phyloP scores from a whole-genome alignment of 2,797 vertebrate genomes.

The Pangasius macronema region DNA sequence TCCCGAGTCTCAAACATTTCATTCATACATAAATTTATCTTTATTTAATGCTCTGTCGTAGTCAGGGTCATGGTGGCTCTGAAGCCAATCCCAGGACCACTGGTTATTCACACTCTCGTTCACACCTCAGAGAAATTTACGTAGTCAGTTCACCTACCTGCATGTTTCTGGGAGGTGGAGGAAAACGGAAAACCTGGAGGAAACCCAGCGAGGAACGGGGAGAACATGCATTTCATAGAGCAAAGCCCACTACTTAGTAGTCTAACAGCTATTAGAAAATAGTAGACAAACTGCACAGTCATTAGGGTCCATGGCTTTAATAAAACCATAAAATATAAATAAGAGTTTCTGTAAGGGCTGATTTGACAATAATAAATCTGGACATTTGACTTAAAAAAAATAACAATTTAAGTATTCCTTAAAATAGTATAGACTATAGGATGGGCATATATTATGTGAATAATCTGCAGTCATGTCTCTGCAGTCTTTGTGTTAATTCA shows the following conservation, averaged over 20 bases:
- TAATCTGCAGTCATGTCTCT: not conserved
- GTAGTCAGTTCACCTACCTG: not conserved
- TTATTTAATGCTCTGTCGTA: not conserved
- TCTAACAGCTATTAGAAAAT: not conserved
- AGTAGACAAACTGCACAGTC: not conserved
- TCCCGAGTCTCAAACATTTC: not conserved
- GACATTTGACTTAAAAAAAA: not conserved
- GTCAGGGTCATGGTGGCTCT: not conserved
- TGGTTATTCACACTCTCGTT: not conserved
- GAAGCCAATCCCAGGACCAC: not conserved
- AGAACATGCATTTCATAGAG: not conserved
- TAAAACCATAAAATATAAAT: not conserved
- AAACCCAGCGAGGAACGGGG: not conserved
- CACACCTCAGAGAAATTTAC: not conserved
- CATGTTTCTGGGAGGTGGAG: not conserved
- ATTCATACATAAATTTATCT: not conserved
- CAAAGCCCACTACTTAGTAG: not conserved
- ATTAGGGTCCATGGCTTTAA: not conserved
- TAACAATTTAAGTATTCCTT: not conserved
- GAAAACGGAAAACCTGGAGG: not conserved
- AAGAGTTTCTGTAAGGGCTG: not conserved
- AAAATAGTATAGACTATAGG: not conserved
- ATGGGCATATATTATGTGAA: not conserved
- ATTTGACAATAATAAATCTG: not conserved
- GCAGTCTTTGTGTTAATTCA: not conserved